These are phyloP conservation scores for Mesochorus sp. DNA, from an alignment of 2,888 invertebrate genomes.

Conservation along the genomic window DNA sequence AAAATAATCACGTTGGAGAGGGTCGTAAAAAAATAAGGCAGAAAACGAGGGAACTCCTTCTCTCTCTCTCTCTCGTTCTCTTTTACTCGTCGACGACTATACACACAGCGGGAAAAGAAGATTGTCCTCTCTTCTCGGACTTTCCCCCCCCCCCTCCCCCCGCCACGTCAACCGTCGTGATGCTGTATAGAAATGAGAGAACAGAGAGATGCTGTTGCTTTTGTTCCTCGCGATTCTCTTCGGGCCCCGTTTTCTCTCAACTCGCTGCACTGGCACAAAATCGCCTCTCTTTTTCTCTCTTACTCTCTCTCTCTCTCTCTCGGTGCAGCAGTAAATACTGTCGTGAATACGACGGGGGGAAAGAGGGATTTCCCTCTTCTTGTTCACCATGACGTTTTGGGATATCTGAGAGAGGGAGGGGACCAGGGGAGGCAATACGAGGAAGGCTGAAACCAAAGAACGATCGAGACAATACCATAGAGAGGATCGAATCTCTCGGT, in stretches of 20 bases:
- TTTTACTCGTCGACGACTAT: neutral
- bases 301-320: too few relatives aligned
- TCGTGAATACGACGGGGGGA: constrained; percentile 6
- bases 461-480: neutral
- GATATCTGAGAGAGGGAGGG: constrained; percentile 8
- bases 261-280: constrained; percentile 50
- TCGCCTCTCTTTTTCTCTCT: too few relatives aligned
- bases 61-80: constrained; percentile 22
- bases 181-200: constrained; percentile 64
- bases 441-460: neutral
- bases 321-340: constrained; percentile 29
- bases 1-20: constrained; percentile 8
- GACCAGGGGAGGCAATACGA: too few relatives aligned
- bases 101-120: neutral
- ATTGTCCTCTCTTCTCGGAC: too few relatives aligned
- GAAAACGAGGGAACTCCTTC: constrained; percentile 45
- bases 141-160: neutral
- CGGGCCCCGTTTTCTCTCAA: constrained; percentile 48
- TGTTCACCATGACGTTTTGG: constrained; percentile 15
- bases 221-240: constrained; percentile 70
- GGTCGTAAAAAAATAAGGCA: constrained; percentile 53
- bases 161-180: neutral
- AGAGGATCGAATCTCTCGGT: neutral
- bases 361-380: neutral
- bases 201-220: constrained; percentile 64